phyloP scores from a whole-genome alignment of 2,113 vertebrate species.

The Gnathonemus echidnorhynchus region DNA sequence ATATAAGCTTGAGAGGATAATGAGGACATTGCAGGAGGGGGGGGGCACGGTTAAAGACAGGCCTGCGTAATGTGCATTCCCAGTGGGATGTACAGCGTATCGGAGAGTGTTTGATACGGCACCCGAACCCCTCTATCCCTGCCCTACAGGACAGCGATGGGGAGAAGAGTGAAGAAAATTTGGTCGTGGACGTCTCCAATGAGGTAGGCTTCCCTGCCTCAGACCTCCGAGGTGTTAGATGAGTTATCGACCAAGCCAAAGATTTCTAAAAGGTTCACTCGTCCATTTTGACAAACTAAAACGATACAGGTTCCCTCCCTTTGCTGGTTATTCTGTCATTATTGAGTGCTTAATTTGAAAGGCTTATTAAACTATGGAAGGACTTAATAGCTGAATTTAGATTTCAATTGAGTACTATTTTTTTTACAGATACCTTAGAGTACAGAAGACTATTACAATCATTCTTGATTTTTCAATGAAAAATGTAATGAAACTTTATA shows the following conservation, averaged over 20 bases:
- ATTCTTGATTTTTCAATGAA: background rate
- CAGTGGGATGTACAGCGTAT: background rate
- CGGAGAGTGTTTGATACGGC: background rate
- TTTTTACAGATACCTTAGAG: background rate
- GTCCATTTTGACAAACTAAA: background rate
- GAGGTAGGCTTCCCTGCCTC: constrained; percentile 16
- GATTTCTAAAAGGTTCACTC: background rate
- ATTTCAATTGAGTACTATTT: background rate
- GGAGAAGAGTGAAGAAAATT: constrained; percentile 66
- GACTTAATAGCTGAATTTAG: background rate
- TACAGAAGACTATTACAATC: background rate
- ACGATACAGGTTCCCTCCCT: background rate
- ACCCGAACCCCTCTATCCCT: background rate
- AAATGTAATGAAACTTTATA: background rate
- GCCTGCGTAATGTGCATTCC: background rate
- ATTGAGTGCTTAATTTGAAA: background rate
- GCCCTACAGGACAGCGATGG: constrained; percentile 58
- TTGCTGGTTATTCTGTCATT: background rate
- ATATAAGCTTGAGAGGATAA: constrained; percentile 11
- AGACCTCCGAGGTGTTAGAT: background rate
- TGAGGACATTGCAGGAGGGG: background rate
- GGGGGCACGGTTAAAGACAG: background rate
- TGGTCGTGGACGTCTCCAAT: constrained; percentile 60
- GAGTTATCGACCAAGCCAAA: background rate
- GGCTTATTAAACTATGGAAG: background rate